phyloP scores from a whole-genome alignment of 2,113 vertebrate genomes.

The Trichomycterus rosablanca region DNA sequence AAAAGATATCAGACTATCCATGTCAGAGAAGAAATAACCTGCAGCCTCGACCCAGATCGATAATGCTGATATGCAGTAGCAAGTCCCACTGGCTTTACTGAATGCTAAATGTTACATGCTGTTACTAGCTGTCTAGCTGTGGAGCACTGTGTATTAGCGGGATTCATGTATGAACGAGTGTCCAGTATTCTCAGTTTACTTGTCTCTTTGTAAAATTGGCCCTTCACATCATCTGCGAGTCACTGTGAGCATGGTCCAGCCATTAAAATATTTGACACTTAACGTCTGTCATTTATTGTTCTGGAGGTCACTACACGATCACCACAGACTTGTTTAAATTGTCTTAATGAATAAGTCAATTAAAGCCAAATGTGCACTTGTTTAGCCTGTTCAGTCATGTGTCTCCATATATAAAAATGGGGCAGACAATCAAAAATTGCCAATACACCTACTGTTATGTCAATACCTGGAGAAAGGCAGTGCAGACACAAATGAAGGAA shows the following conservation, averaged over 20 bases:
- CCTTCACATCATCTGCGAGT: conserved; percentile 49
- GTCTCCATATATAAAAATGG: no score
- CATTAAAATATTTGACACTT: conserved; percentile 52
- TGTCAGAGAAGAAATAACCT: not conserved
- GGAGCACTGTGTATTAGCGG: not conserved
- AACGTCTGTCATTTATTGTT: conserved; percentile 16
- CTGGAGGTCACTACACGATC: no score
- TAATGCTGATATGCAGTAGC: not conserved
- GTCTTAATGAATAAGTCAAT: no score
- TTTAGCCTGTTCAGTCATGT: no score
- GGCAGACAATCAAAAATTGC: no score
- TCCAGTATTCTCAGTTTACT: conserved; percentile 45
- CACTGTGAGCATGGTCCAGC: conserved; percentile 51
- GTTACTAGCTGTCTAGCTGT: not conserved
- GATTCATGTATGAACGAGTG: conserved; percentile 38
- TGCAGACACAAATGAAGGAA: no score
- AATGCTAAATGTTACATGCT: not conserved
- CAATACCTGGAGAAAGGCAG: no score
- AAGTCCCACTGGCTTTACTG: not conserved
- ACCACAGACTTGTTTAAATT: no score
- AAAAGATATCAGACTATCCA: not conserved
- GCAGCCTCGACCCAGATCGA: not conserved
- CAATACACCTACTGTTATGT: no score
- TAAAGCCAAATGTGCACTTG: no score
- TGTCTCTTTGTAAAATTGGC: conserved; percentile 48